Evolutionary conservation across 2,797 vertebrate species (phyloP).

Genomic region (Helarctos malayanus): DNA sequence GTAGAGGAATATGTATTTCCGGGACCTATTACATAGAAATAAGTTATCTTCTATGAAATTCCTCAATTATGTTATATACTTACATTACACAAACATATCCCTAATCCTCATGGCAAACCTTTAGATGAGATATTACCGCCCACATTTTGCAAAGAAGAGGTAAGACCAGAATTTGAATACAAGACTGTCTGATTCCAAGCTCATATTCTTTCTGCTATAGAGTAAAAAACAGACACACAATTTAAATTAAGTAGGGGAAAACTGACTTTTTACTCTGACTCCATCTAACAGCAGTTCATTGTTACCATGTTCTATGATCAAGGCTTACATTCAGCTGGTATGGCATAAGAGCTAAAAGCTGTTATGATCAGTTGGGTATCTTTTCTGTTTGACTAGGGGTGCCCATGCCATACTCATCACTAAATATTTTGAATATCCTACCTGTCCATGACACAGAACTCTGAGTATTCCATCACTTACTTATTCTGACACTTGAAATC

Average conservation of each 20-base stretch:
- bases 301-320: background rate
- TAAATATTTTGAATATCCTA: slow-evolving; percentile 36
- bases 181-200: background rate
- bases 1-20: background rate
- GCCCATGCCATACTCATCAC: background rate
- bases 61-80: background rate
- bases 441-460: slow-evolving; percentile 8
- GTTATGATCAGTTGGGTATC: background rate
- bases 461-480: slow-evolving; percentile 12
- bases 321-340: background rate
- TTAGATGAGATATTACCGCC: background rate
- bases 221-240: background rate
- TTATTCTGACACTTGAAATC: slow-evolving; percentile 45
- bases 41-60: slow-evolving; percentile 20
- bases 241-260: slow-evolving; percentile 37
- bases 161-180: slow-evolving; percentile 3
- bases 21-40: background rate
- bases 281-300: background rate
- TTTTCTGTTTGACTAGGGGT: background rate
- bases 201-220: background rate
- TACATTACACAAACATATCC: background rate
- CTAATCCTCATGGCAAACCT: background rate
- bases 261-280: slow-evolving; percentile 23
- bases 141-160: slow-evolving; percentile 7
- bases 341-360: background rate